phyloP scores from a whole-genome alignment of 2,888 invertebrate species.

The Micropterix aruncella region DNA sequence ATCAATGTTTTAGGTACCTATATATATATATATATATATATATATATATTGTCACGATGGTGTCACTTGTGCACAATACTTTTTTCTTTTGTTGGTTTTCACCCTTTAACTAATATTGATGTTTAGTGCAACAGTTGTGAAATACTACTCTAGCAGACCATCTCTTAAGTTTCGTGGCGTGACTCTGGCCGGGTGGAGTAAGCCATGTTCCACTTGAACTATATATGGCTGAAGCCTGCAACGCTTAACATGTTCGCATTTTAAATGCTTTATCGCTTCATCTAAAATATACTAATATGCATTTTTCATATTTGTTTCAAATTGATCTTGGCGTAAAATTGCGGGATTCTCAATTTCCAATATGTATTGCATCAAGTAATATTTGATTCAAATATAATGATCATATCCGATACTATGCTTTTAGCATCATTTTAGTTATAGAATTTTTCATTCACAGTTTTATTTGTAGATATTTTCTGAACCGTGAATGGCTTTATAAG shows the following conservation, averaged over 20 bases:
- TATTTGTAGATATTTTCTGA: too few relatives aligned
- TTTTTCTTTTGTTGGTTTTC: constrained; percentile 1
- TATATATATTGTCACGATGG: neutral
- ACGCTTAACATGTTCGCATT: neutral
- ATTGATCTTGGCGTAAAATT: too few relatives aligned
- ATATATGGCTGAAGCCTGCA: neutral
- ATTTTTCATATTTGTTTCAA: neutral
- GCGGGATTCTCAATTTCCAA: too few relatives aligned
- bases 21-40: too few relatives aligned
- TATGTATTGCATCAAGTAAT: too few relatives aligned
- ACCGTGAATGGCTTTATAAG: too few relatives aligned
- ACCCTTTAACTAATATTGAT: constrained; percentile 7
- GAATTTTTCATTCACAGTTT: too few relatives aligned
- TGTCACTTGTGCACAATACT: constrained; percentile 6
- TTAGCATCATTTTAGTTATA: too few relatives aligned
- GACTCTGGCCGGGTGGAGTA: constrained; percentile 16
- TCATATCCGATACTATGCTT: too few relatives aligned
- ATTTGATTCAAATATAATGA: too few relatives aligned
- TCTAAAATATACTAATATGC: neutral
- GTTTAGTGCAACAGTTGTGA: constrained; percentile 4
- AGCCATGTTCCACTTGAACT: neutral
- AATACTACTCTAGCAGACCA: constrained; percentile 22
- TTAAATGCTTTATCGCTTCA: neutral
- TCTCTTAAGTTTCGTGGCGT: constrained; percentile 40
- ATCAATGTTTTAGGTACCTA: too few relatives aligned